A percentile compares a stretch with the other conserved stretches of the same genome.
phyloP scores from a whole-genome alignment of 2,888 invertebrate genomes.

The Xylota sylvarum region DNA sequence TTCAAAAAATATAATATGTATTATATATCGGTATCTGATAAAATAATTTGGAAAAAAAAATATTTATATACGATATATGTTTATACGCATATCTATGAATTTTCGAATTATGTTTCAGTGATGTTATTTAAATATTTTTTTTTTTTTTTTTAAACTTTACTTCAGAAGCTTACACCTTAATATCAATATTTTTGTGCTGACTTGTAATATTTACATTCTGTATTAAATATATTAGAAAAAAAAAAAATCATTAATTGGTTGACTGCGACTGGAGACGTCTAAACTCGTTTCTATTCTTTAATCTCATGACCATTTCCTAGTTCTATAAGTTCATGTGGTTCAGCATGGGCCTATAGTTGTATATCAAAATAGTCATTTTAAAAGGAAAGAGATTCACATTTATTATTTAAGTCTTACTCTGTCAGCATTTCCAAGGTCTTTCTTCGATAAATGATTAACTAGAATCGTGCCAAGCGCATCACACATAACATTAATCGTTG shows the following conservation, averaged over 20 bases:
- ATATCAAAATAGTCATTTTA: not conserved
- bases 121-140: slow-evolving; percentile 9
- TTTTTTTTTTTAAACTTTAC: slow-evolving; percentile 1
- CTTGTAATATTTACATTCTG: slow-evolving; percentile 64
- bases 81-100: not conserved
- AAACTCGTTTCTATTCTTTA: slow-evolving; percentile 82
- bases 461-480: slow-evolving; percentile 97
- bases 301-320: slow-evolving; percentile 85
- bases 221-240: slow-evolving; percentile 40
- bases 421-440: slow-evolving; percentile 87
- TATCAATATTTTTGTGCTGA: slow-evolving; percentile 6
- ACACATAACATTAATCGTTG: slow-evolving; percentile 97
- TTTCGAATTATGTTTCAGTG: slow-evolving; percentile 14
- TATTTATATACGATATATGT: not conserved
- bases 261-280: not conserved
- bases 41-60: slow-evolving; percentile 30
- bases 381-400: not conserved
- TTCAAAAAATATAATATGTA: slow-evolving; percentile 17
- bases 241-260: slow-evolving; percentile 31
- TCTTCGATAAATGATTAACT: slow-evolving; percentile 93
- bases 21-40: slow-evolving; percentile 40
- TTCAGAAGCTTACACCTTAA: slow-evolving; percentile 11
- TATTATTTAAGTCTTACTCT: slow-evolving; percentile 81
- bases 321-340: slow-evolving; percentile 89
- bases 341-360: slow-evolving; percentile 84